Evolutionary conservation across 1,140 invertebrate species (phyloP), one percentile per base, ranked within the genome.

Genomic region (Triops longicaudatus): DNA sequence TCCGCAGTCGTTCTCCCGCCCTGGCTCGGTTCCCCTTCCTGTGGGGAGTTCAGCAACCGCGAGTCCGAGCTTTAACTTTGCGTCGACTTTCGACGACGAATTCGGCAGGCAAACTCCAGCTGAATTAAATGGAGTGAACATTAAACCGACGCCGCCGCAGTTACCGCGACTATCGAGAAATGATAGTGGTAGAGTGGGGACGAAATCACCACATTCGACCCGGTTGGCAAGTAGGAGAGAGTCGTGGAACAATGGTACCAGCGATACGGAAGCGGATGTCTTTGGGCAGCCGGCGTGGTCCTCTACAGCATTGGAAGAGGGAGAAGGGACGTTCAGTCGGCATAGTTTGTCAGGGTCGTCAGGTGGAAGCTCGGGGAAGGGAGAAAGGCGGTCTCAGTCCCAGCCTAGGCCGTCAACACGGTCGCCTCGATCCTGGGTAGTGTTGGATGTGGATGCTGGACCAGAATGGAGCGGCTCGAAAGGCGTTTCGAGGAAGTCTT

Each of bases 21-120:
- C 26, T 80, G 78, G 77, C 74, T 73, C 28, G 63, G 73, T 14
- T 78, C 72, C 27, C 28, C 79, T 73, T 73, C 78, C 71, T 79
- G 78, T 28, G 81, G 79, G 78, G 77, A 78, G 27, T 26, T 44
- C 9, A 74, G 76, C 14, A 41, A 73, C 31, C 14, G 22, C 75
- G 72, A 79, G 44, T 80, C 78, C 50, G 87, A 89, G 80, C 17
- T 63, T 63, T 5, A 63, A 63, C 17, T 63, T 63, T 22, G 86
- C 86, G 12, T 89, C 89, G 22, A 87, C 89, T 0, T 92, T 92
- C 82, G 90, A 91, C 81, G 90, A 91, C 80, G 89, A 91, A 80
- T 91, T 91, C 79, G 86, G 84, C 5, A 87, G 82, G 82, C 81
- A 80, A 5, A 76, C 78, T 5, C 81, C 81, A 1, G 63, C 75